These are phyloP conservation scores for Hylia prasina DNA, from an alignment of 2,113 vertebrate genomes.

Conservation along the genomic window DNA sequence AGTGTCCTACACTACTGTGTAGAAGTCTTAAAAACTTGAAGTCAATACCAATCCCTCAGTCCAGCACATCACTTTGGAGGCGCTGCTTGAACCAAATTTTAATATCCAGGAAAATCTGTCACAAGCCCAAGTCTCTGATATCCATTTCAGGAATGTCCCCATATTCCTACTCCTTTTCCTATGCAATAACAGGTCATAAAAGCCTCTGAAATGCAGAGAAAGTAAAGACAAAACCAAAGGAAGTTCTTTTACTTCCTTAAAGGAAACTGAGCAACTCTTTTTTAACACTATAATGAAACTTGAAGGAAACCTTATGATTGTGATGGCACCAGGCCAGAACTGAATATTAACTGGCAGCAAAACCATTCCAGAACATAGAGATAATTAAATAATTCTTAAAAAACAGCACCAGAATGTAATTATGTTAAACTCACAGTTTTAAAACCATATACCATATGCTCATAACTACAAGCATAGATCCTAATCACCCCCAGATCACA, in stretches of 20 bases:
- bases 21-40: not conserved
- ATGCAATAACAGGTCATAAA: not conserved
- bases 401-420: not conserved
- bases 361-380: not conserved
- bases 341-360: not conserved
- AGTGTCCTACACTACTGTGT: not conserved
- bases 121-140: not conserved
- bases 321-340: constrained; percentile 20
- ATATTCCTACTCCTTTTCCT: not conserved
- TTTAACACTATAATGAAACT: not conserved
- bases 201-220: not conserved
- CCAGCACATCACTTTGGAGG: not conserved
- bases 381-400: not conserved
- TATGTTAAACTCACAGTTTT: not conserved
- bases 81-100: not conserved
- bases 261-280: constrained; percentile 9
- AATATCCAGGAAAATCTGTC: not conserved
- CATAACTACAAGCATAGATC: not conserved
- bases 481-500: not conserved
- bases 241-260: constrained; percentile 38
- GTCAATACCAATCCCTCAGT: not conserved
- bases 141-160: not conserved
- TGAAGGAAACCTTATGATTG: constrained; percentile 16
- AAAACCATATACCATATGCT: not conserved
- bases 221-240: constrained; percentile 21